Evolutionary conservation across 1,140 invertebrate genomes (phyloP).

Genomic region (Cataglyphis hispanica): DNA sequence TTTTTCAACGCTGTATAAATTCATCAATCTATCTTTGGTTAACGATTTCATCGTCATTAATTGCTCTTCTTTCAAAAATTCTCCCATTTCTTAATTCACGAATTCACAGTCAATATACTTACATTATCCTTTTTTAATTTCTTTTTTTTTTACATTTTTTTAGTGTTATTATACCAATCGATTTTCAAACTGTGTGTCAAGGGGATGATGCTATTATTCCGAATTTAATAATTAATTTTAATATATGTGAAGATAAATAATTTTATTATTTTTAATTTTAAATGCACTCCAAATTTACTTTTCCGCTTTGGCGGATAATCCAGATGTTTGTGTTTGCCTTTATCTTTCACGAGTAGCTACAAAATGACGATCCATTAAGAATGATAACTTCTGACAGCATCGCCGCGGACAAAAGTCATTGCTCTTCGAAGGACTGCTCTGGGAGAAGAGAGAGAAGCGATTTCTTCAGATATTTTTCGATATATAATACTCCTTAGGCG

Average conservation of each 20-base stretch:
- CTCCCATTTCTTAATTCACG: constrained; percentile 39
- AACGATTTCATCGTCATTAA: constrained; percentile 51
- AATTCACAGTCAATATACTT: neutral
- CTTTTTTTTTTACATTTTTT: neutral
- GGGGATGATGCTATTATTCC: neutral
- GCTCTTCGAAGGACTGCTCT: constrained; percentile 73
- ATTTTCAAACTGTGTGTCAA: neutral
- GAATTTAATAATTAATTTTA: neutral
- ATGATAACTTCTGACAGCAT: constrained; percentile 70
- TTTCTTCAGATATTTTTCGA: constrained; percentile 82
- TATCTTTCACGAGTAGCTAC: constrained; percentile 39
- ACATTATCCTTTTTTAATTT: neutral
- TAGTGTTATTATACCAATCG: neutral
- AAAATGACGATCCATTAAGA: constrained; percentile 70
- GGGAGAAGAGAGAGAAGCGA: constrained; percentile 61
- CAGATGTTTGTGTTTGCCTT: neutral
- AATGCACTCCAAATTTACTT: neutral
- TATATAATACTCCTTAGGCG: constrained; percentile 82
- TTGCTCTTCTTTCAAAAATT: constrained; percentile 13
- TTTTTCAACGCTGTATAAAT: too few relatives aligned
- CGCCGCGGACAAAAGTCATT: constrained; percentile 78
- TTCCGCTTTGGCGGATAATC: neutral
- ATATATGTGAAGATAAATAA: neutral
- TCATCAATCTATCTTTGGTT: constrained; percentile 29
- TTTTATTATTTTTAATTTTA: constrained; percentile 1